phyloP scores from a whole-genome alignment of 2,113 vertebrate genomes.

The Galbula dea region DNA sequence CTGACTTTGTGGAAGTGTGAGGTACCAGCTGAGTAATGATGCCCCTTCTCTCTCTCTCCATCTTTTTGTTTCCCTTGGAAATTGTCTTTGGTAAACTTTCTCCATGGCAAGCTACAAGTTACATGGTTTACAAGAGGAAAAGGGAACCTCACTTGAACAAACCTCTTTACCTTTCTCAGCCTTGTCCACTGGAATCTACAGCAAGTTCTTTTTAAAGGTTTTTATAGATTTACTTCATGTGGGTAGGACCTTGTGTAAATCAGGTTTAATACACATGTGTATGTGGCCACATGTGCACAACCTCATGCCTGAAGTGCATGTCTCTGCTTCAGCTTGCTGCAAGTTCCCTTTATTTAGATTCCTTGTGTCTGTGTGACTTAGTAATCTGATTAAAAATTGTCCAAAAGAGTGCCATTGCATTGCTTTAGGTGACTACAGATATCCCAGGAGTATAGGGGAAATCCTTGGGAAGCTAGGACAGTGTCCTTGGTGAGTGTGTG shows the following conservation, averaged over 20 bases:
- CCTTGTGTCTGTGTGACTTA: not conserved
- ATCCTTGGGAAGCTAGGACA: not conserved
- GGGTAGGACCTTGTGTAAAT: not conserved
- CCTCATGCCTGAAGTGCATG: not conserved
- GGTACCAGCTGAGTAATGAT: not conserved
- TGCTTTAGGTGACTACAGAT: not conserved
- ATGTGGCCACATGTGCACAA: not conserved
- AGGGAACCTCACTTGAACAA: not conserved
- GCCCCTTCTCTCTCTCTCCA: not conserved
- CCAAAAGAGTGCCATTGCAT: not conserved
- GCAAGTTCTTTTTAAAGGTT: not conserved
- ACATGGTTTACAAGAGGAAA: not conserved
- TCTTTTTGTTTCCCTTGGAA: not conserved
- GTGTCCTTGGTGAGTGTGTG: not conserved
- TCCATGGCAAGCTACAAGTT: not conserved
- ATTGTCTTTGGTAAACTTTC: not conserved
- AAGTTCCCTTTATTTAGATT: not conserved
- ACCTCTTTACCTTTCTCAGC: not conserved
- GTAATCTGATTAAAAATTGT: not conserved
- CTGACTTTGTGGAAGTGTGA: not conserved
- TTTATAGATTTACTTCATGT: not conserved
- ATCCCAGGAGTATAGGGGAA: rapidly evolving
- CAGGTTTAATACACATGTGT: not conserved
- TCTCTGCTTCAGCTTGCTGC: not conserved
- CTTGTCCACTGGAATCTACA: not conserved